phyloP scores from a whole-genome alignment of 1,140 invertebrate genomes.

The Pachyrhynchus sulphureomaculatus region DNA sequence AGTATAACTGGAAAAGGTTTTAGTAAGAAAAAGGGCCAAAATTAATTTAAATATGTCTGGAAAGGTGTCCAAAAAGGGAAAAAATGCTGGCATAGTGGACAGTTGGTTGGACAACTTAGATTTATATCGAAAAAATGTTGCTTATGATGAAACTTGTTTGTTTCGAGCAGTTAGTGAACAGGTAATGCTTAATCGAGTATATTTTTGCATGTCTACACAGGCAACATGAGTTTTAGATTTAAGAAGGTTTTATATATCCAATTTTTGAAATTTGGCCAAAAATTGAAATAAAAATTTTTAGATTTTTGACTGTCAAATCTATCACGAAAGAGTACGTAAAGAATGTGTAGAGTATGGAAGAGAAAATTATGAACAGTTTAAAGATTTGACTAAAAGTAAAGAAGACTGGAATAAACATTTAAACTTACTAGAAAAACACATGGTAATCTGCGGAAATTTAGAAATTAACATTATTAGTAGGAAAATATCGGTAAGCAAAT shows the following conservation, averaged over 20 bases:
- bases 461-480: conserved; percentile 45
- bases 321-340: conserved; percentile 70
- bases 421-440: conserved; percentile 44
- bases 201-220: no score
- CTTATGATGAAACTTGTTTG: conserved; percentile 79
- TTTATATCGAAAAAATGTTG: conserved; percentile 78
- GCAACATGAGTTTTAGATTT: no score
- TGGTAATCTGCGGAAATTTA: conserved; percentile 44
- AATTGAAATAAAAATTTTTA: conserved; percentile 41
- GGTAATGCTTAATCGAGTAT: no score
- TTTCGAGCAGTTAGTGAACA: conserved; percentile 85
- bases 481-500: conserved; percentile 47
- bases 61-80: conserved; percentile 39
- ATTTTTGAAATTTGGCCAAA: not conserved
- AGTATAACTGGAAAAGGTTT: no score
- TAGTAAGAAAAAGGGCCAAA: no score
- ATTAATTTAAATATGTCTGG: conserved; percentile 18
- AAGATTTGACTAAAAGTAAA: conserved; percentile 51
- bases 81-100: conserved; percentile 61
- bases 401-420: conserved; percentile 53
- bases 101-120: conserved; percentile 75
- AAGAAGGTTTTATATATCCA: no score
- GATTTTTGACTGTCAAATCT: conserved; percentile 73
- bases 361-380: conserved; percentile 58
- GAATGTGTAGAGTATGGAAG: conserved; percentile 73